A percentile compares a stretch with the other conserved stretches of the same genome.
Evolutionary conservation across 1,140 invertebrate genomes (phyloP).

Genomic region (Saxidomus purpurata): DNA sequence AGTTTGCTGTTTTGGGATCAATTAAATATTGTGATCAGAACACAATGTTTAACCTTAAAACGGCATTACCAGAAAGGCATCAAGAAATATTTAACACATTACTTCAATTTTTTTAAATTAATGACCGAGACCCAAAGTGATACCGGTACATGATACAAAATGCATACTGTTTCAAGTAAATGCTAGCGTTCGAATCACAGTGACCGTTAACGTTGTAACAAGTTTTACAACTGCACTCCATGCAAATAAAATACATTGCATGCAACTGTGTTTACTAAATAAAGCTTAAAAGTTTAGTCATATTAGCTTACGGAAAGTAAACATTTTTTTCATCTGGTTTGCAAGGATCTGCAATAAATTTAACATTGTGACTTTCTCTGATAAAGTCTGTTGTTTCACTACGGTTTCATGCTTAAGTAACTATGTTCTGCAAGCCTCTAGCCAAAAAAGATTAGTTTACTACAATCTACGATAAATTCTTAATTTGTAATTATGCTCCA

Average conservation of each 20-base stretch:
- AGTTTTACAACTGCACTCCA: not conserved
- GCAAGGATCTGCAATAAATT: constrained; percentile 59
- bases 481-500: not conserved
- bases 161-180: not conserved
- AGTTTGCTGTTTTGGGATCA: too few relatives aligned
- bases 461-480: too few relatives aligned
- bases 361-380: not conserved
- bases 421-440: not conserved
- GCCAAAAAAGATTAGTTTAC: too few relatives aligned
- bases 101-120: too few relatives aligned
- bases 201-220: not conserved
- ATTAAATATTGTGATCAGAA: too few relatives aligned
- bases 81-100: too few relatives aligned
- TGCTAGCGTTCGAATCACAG: not conserved
- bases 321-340: constrained; percentile 62
- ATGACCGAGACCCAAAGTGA: too few relatives aligned
- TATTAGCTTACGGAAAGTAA: constrained; percentile 35
- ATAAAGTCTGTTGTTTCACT: not conserved
- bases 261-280: not conserved
- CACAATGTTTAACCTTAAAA: too few relatives aligned
- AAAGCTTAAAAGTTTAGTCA: not conserved
- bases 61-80: too few relatives aligned
- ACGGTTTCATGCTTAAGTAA: not conserved
- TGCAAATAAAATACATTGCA: not conserved
- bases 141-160: not conserved